Evolutionary conservation across 2,888 invertebrate species (phyloP), one percentile per base, ranked within the genome.

Genomic region (Andrena chrysosceles): DNA sequence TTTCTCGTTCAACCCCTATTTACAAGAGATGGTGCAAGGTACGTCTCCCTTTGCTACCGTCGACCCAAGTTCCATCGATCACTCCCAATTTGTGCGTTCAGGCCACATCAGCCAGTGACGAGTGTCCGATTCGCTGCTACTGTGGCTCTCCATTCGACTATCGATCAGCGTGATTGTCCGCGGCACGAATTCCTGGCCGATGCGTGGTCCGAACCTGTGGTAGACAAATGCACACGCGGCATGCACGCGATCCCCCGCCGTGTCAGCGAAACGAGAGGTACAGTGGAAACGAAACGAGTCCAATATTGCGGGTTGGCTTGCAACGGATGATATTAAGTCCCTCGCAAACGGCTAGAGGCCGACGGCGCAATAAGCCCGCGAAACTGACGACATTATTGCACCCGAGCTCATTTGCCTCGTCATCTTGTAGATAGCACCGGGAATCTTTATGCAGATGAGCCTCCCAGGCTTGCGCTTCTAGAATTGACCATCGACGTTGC

Each of bases 251-350:
- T 84, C 79, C 81, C 42, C 59, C 66, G 72, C 76, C 75, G 75
- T 69, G 78, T 81, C 81, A 83, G 82, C 82, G 76, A 49, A 73
- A 63, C 62, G 74, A 60, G 71, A 68, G 77, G 77, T 67, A 68
- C 80, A 72, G 74, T 67, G 78, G 75, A 69, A 74, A 79, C 81
- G 78, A 62, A 74, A 78, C 84, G 84, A 74, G 68, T 64, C 70
- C 67, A 66, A 85, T 83, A 84, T 85, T 81, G 75, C 85, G 67
- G 54, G 52, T 64, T 42, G 73, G 62, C 76, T 86, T 81, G 75
- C 83, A 81, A 29, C 75, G 69, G 72, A 62, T 70, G 83, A 83
- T 86, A 85, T 85, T 85, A 84, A 82, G 78, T 83, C 78, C 74
- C 79, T 23, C 31, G 64, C 67, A 70, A 73, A 72, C 77, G 75